Evolutionary conservation across 1,140 invertebrate species (phyloP).

Genomic region (Anoplophora glabripennis): DNA sequence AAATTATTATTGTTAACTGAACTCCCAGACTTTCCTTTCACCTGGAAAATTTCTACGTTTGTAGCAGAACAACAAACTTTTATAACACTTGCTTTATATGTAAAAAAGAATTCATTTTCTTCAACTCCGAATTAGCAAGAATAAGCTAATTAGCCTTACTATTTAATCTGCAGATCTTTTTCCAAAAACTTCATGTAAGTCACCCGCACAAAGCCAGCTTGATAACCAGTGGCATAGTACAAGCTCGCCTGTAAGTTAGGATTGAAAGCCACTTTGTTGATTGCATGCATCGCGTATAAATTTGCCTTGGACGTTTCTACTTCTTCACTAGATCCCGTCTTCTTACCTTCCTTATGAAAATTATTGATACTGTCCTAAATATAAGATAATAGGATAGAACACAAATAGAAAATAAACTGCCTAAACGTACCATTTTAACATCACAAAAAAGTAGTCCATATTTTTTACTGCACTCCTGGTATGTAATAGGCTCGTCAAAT

Average conservation of each 20-base stretch:
- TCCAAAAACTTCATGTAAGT: constrained; percentile 33
- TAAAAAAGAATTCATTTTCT: too few relatives aligned
- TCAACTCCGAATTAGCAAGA: too few relatives aligned
- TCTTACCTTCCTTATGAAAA: constrained; percentile 24
- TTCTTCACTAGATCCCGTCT: constrained; percentile 11
- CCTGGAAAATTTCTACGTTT: too few relatives aligned
- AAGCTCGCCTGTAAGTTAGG: constrained; percentile 33
- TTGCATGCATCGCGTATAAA: constrained; percentile 32
- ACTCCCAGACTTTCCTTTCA: too few relatives aligned
- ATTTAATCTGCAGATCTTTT: constrained; percentile 6
- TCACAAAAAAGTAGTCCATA: constrained; percentile 41
- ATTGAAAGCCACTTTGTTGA: constrained; percentile 38
- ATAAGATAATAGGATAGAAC: background rate
- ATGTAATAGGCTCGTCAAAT: constrained; percentile 25
- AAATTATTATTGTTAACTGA: too few relatives aligned
- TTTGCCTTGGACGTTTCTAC: constrained; percentile 20
- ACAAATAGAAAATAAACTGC: background rate
- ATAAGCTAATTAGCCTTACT: too few relatives aligned
- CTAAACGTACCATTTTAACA: constrained; percentile 33
- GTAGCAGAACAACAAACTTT: too few relatives aligned
- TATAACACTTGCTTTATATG: too few relatives aligned
- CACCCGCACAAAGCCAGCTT: constrained; percentile 39
- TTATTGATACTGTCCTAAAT: constrained; percentile 24
- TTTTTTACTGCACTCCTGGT: constrained; percentile 24
- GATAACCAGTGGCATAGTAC: constrained; percentile 40